phyloP scores from a whole-genome alignment of 2,888 invertebrate genomes.

The Oscheius sp. region DNA sequence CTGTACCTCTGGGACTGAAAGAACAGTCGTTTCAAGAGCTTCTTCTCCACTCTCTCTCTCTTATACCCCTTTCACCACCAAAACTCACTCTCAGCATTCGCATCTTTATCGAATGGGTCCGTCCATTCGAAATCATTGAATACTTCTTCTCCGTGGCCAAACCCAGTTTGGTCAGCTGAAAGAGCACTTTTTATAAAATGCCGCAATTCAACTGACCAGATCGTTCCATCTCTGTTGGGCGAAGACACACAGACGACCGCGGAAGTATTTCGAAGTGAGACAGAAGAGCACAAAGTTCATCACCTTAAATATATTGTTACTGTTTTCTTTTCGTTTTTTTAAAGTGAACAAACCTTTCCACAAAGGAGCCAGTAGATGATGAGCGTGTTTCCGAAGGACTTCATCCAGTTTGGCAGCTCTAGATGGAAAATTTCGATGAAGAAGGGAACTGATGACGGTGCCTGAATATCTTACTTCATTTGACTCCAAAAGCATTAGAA shows the following conservation, averaged over 20 bases:
- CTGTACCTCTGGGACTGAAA: constrained; percentile 33
- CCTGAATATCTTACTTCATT: constrained; percentile 8
- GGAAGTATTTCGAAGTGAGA: constrained; percentile 36
- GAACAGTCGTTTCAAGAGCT: too few species aligned
- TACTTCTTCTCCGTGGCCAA: constrained; percentile 32
- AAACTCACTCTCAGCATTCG: constrained; percentile 27
- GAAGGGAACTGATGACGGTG: constrained; percentile 35
- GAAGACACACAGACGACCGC: constrained; percentile 29
- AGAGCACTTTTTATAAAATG: background rate
- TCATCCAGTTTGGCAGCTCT: constrained; percentile 33
- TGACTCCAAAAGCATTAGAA: background rate
- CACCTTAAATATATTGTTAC: constrained; percentile 13
- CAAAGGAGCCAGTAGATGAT: constrained; percentile 39
- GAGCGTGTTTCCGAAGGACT: constrained; percentile 33
- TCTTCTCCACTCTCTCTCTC: too few species aligned
- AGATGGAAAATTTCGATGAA: constrained; percentile 29
- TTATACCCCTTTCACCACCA: background rate
- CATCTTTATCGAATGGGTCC: constrained; percentile 30
- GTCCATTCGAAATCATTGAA: constrained; percentile 35
- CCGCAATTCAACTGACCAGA: constrained; percentile 11
- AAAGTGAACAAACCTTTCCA: constrained; percentile 35
- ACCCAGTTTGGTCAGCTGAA: constrained; percentile 24
- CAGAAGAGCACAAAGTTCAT: constrained; percentile 41
- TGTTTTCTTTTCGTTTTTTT: background rate
- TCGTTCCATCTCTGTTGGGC: constrained; percentile 15